Evolutionary conservation across 2,888 invertebrate species (phyloP).

Genomic region (Prosapia bicincta): DNA sequence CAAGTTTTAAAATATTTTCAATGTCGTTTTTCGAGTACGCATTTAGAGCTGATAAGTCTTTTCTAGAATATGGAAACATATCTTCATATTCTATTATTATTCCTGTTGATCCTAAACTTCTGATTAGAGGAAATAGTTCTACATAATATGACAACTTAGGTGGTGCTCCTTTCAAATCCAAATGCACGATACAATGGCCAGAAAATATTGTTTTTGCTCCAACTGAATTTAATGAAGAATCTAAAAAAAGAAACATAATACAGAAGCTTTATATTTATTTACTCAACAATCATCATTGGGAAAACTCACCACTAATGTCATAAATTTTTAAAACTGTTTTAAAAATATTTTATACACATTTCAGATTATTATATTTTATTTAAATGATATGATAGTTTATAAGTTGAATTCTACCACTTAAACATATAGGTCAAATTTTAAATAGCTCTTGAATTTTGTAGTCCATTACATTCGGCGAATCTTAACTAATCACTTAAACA

Average conservation of each 20-base stretch:
- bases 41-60: conserved; percentile 59
- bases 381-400: no score
- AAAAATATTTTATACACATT: no score
- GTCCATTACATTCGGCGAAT: no score
- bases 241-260: background rate
- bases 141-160: conserved; percentile 61
- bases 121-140: conserved; percentile 59
- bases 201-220: conserved; percentile 4
- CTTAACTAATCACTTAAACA: no score
- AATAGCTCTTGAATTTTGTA: no score
- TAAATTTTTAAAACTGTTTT: no score
- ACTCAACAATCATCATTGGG: background rate
- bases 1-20: conserved; percentile 51
- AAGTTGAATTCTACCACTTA: no score
- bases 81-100: conserved; percentile 83
- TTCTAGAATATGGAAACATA: conserved; percentile 73
- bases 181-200: conserved; percentile 58
- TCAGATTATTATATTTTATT: no score
- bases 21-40: conserved; percentile 60
- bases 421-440: no score
- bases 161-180: conserved; percentile 83
- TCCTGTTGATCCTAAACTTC: conserved; percentile 67
- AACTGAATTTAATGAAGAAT: background rate
- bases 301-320: no score
- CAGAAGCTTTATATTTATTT: background rate